Evolutionary conservation across 2,797 vertebrate genomes (phyloP).

Genomic region (Hippocampus kuda): DNA sequence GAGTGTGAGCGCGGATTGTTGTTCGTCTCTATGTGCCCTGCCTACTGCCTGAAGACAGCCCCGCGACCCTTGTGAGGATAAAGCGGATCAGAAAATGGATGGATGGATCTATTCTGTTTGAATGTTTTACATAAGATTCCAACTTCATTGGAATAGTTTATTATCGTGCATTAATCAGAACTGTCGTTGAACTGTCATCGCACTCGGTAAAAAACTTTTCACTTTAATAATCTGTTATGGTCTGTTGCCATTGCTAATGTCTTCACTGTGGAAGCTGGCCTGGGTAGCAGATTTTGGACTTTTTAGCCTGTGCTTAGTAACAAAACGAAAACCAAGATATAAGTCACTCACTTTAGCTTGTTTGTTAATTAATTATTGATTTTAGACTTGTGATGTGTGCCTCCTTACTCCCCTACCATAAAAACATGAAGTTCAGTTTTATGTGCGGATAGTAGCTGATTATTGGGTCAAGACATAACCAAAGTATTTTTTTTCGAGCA

Average conservation of each 20-base stretch:
- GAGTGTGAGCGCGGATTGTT: no score
- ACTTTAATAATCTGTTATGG: not conserved
- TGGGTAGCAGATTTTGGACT: not conserved
- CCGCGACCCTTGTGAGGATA: no score
- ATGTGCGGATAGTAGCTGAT: slow-evolving; percentile 35
- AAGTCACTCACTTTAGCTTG: slow-evolving; percentile 28
- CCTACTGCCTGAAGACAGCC: no score
- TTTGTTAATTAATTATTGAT: slow-evolving; percentile 28
- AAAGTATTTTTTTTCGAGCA: slow-evolving; percentile 11
- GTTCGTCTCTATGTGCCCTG: no score
- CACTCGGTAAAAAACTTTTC: not conserved
- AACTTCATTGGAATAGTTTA: no score
- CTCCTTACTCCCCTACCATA: slow-evolving; percentile 38
- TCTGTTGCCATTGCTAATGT: no score
- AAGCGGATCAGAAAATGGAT: no score
- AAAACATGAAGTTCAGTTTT: slow-evolving; percentile 38
- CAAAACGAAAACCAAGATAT: slow-evolving; percentile 26
- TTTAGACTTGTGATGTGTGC: slow-evolving; percentile 35
- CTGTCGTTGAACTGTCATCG: not conserved
- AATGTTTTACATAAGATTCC: no score
- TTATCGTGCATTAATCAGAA: not conserved
- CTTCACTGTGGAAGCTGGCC: not conserved
- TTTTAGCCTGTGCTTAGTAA: not conserved
- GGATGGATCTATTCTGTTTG: no score
- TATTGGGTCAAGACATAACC: slow-evolving; percentile 17